Conservation (phyloP, 2,888 invertebrate species). For the Chrysomela aeneicollis region DNA sequence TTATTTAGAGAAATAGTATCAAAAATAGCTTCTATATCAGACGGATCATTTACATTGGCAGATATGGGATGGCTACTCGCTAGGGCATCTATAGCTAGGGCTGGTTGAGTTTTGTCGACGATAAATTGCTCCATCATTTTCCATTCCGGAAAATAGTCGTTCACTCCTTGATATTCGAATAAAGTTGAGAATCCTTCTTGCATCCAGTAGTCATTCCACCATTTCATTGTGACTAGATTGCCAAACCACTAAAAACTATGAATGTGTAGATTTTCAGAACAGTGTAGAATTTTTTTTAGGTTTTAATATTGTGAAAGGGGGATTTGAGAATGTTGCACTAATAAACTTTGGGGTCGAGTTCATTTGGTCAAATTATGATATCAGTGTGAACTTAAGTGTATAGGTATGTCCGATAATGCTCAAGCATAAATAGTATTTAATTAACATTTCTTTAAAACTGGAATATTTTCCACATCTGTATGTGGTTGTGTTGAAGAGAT, state of each 20-base stretch:
- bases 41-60: conserved; percentile 72
- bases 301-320: too few relatives aligned
- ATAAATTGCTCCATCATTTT: conserved; percentile 77
- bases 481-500: too few relatives aligned
- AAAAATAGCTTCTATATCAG: conserved; percentile 77
- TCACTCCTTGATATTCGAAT: conserved; percentile 78
- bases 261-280: background rate
- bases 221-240: conserved; percentile 91
- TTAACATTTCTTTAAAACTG: too few relatives aligned
- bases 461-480: too few relatives aligned
- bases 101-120: conserved; percentile 72
- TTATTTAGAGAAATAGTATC: conserved; percentile 80
- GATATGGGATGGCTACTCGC: conserved; percentile 77
- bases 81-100: conserved; percentile 73
- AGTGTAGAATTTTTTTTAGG: too few relatives aligned
- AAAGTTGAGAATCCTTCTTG: conserved; percentile 89
- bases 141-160: conserved; percentile 70
- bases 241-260: conserved; percentile 75
- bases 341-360: too few relatives aligned
- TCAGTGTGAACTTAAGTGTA: too few relatives aligned
- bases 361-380: too few relatives aligned
- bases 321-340: too few relatives aligned
- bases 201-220: conserved; percentile 94
- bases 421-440: too few relatives aligned
- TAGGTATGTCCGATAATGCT: too few relatives aligned